Evolutionary conservation across 2,113 vertebrate genomes (phyloP), one percentile per base, ranked within the genome.

Genomic region (Natator depressus): DNA sequence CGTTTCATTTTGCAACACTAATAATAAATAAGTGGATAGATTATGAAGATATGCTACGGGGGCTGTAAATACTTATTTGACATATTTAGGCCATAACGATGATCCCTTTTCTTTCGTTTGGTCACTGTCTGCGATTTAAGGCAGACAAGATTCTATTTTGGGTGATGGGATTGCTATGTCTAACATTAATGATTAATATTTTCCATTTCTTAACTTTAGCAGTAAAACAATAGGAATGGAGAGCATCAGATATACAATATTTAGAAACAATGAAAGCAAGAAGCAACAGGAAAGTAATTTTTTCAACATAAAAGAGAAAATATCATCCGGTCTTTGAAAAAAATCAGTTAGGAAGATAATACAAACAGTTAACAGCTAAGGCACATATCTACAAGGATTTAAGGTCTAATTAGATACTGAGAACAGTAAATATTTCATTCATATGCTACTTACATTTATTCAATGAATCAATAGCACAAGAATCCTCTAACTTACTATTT

Each of bases 1-100:
- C 95, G 88, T 97, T 97, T 94, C 94, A 93, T 95, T 96, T 97
- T 96, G 91, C 94, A 97, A 94, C 93, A 93, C 89, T 92, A 86
- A 88, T 90, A 95, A 96, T 88, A 91, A 95, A 88, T 72, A 95
- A 93, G 92, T 85, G 93, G 90, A 51, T 82, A 57, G 72, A 94
- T 93, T 96, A 89, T 87, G 89, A 89, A 95, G 59, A 87, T 83
- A 80, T 0, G 0, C 31, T 82, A 54, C 91, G 1, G 1, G 76
- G 35, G 82, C 42, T 1, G 1, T 75, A 38, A 65, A 69, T 62
- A 62, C 57, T 31, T 62, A 62, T 62, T 62, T 62, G 27, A 62
- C 75, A 90, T 35, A 11, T 11, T 84, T 7, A 46, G 54, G 47
- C 89, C 65, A 76, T 8, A 59, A 53, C 57, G 88, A 29, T 50